Evolutionary conservation across 2,888 invertebrate genomes (phyloP).

Genomic region (Physocephala rufipes): DNA sequence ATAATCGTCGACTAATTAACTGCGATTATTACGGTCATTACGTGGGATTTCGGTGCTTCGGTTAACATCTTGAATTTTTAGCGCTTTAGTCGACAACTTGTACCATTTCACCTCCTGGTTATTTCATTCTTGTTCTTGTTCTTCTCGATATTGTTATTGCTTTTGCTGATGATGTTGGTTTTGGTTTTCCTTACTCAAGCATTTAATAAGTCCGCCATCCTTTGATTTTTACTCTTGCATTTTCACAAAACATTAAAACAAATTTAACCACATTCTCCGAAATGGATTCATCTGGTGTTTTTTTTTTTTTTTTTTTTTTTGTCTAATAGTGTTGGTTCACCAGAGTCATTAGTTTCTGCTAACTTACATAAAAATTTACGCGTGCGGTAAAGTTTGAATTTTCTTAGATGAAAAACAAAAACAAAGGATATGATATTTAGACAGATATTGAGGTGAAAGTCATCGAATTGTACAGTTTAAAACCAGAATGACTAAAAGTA

Average conservation of each 20-base stretch:
- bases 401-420: no score
- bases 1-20: slow-evolving; percentile 64
- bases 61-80: slow-evolving; percentile 63
- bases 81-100: slow-evolving; percentile 46
- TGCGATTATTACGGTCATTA: slow-evolving; percentile 67
- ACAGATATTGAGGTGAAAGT: neutral
- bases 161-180: slow-evolving; percentile 41
- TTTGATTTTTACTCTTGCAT: slow-evolving; percentile 46
- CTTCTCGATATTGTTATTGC: slow-evolving; percentile 28
- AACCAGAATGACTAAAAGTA: neutral
- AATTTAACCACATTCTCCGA: slow-evolving; percentile 59
- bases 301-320: slow-evolving; percentile 26
- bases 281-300: slow-evolving; percentile 29
- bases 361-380: neutral
- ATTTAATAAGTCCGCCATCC: slow-evolving; percentile 39
- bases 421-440: no score
- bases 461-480: neutral
- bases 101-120: slow-evolving; percentile 33
- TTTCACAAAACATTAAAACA: slow-evolving; percentile 59
- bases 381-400: slow-evolving; percentile 17
- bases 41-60: slow-evolving; percentile 62
- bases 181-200: slow-evolving; percentile 32
- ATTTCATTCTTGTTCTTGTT: slow-evolving; percentile 27
- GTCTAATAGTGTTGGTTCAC: slow-evolving; percentile 48
- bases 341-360: slow-evolving; percentile 58